Evolutionary conservation across 1,140 invertebrate genomes (phyloP).

Genomic region (Daktulosphaira vitifoliae): DNA sequence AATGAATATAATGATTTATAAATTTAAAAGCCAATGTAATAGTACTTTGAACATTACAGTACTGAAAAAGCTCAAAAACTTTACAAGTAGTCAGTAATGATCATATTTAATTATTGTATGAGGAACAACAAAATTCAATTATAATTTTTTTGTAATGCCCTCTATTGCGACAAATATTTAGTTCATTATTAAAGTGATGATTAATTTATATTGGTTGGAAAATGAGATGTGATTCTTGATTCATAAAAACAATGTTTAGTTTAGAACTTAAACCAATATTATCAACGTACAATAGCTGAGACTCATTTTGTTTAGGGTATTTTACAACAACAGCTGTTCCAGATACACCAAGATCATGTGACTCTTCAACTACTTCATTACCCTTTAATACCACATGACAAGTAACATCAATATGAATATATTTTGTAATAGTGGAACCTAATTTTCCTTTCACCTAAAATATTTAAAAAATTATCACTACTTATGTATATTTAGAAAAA

Average conservation of each 20-base stretch:
- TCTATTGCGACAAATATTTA: too few species aligned
- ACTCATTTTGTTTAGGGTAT: conserved; percentile 46
- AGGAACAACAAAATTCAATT: conserved; percentile 16
- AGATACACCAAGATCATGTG: conserved; percentile 54
- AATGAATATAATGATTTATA: too few species aligned
- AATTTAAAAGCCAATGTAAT: too few species aligned
- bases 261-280: conserved; percentile 59
- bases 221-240: conserved; percentile 53
- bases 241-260: conserved; percentile 53
- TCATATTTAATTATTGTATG: conserved; percentile 1
- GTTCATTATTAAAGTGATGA: too few species aligned
- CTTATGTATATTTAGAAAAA: neutral
- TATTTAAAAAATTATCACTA: neutral
- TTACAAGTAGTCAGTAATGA: conserved; percentile 2
- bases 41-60: too few species aligned
- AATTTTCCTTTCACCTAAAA: conserved; percentile 41
- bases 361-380: conserved; percentile 45
- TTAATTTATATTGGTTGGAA: conserved; percentile 48
- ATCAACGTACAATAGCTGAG: conserved; percentile 51
- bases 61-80: too few species aligned
- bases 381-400: conserved; percentile 54
- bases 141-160: too few species aligned
- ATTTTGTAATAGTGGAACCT: conserved; percentile 50
- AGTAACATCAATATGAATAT: conserved; percentile 56
- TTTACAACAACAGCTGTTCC: conserved; percentile 57